These are phyloP conservation scores for Diuraphis noxia DNA, from an alignment of 1,140 invertebrate genomes.

Conservation along the genomic window DNA sequence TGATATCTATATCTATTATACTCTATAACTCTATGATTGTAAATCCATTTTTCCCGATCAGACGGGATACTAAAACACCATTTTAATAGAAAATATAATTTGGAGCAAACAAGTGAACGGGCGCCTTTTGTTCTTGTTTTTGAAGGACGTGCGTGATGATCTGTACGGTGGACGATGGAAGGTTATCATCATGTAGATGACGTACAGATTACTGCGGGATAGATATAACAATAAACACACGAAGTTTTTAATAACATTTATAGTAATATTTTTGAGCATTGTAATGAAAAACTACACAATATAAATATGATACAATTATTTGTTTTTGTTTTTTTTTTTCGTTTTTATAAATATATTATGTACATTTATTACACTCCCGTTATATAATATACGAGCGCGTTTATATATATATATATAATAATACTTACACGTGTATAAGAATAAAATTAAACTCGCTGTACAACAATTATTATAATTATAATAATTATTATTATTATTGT, in stretches of 20 bases:
- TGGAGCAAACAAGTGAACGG: too few relatives aligned
- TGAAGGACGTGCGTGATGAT: too few relatives aligned
- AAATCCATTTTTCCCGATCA: too few relatives aligned
- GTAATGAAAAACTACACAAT: conserved; percentile 48
- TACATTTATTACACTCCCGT: not conserved
- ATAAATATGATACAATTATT: conserved; percentile 23
- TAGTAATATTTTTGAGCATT: conserved; percentile 52
- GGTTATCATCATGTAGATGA: not conserved
- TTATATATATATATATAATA: not conserved
- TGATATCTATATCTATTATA: too few relatives aligned
- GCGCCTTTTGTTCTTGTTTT: too few relatives aligned
- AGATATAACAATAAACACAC: not conserved
- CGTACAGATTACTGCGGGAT: not conserved
- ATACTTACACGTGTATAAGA: not conserved
- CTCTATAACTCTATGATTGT: too few relatives aligned
- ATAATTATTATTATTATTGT: not conserved
- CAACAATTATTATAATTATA: not conserved
- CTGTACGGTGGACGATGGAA: not conserved
- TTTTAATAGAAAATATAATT: too few relatives aligned
- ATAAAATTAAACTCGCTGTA: conserved; percentile 4
- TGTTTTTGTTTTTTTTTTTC: conserved; percentile 8
- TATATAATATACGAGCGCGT: not conserved
- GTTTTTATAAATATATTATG: not conserved
- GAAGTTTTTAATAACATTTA: conserved; percentile 33
- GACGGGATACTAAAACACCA: too few relatives aligned